Percentiles rank a stretch among this genome's conserved stretches.
phyloP scores from a whole-genome alignment of 2,113 vertebrate genomes.

The Passerina amoena region DNA sequence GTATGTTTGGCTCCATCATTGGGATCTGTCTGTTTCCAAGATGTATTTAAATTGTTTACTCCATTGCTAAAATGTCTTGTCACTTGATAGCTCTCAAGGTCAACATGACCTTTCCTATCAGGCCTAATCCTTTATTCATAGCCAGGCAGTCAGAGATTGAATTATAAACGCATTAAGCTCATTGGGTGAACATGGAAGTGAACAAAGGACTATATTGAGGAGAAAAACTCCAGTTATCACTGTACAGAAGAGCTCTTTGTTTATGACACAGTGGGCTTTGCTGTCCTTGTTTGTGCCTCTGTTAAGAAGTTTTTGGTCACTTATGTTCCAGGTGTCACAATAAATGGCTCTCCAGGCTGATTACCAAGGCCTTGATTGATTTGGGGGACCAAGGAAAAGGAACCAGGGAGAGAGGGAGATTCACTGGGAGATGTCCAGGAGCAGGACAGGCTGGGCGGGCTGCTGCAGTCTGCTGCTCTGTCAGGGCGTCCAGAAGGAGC shows the following conservation, averaged over 20 bases:
- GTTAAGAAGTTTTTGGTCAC: not conserved
- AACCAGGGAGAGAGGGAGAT: not conserved
- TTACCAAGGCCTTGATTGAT: not conserved
- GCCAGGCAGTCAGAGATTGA: slow-evolving; percentile 5
- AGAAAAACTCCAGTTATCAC: not conserved
- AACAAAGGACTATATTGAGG: slow-evolving; percentile 24
- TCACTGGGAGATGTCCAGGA: not conserved
- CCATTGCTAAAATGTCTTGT: not conserved
- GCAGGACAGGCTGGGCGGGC: not conserved
- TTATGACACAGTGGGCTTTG: not conserved
- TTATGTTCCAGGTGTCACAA: not conserved
- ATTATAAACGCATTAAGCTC: slow-evolving; percentile 62
- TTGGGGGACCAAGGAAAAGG: not conserved
- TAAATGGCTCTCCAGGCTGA: not conserved
- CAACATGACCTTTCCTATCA: slow-evolving; percentile 6
- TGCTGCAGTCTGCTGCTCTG: not conserved
- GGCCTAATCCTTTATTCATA: slow-evolving; percentile 22
- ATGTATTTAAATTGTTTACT: not conserved
- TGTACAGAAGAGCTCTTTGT: not conserved
- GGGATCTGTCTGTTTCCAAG: not conserved
- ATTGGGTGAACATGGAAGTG: not conserved
- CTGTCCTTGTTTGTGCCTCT: not conserved
- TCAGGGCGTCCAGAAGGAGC: not conserved
- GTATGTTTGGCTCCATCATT: not conserved
- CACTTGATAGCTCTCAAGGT: slow-evolving; percentile 53